Base-by-base conservation (phyloP, 2,113 vertebrate species). In the Alexandromys fortis region DNA sequence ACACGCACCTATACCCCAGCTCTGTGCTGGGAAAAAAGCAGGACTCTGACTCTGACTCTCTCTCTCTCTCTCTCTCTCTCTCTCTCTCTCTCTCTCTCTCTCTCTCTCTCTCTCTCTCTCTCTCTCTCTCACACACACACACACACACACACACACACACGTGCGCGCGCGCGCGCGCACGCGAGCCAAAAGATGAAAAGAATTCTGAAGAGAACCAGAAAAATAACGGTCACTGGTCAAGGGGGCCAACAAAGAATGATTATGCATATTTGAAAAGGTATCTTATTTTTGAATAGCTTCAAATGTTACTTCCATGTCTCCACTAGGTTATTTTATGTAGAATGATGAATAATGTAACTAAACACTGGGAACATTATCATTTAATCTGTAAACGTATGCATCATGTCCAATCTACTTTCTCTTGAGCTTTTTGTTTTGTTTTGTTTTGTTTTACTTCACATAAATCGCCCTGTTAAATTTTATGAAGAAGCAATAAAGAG, bases 261-360 rank as follows among this genome's bases (percentile, higher is more conserved):
- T 85, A 72, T 30, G 30, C 78, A 88, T 22, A 42, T 81, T 28
- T 13, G 38, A 91, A 33, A 72, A 63, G 22, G 21, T 35, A 21
- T 52, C 28, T 83, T 83, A 52, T 17, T 75, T 93, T 79, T 85
- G 35, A 94, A 86, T 22, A 96, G n/a, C 22, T 90, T 96, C 45
- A 45, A 79, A 94, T 70, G 65, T 89, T 90, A 58, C 5, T 91
- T 86, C 55, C 47, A 45, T n/a, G 17, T 65, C 67, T 83, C 11
- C 82, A 47, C 82, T 76, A 35, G 52, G 75, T 42, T 47, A 78
- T 89, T 91, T 78, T 91, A 1, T 14, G 5, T 73, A 22, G 55
- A 92, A 92, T 77, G 70, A 96, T 89, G 68, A 89, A 89, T 42
- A 45, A 52, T 63, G 35, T 72, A 94, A 61, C 58, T 86, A 52